A percentile compares a stretch with the other conserved stretches of the same genome.
phyloP scores from a whole-genome alignment of 2,888 invertebrate species.

The Minunthozetes semirufus region DNA sequence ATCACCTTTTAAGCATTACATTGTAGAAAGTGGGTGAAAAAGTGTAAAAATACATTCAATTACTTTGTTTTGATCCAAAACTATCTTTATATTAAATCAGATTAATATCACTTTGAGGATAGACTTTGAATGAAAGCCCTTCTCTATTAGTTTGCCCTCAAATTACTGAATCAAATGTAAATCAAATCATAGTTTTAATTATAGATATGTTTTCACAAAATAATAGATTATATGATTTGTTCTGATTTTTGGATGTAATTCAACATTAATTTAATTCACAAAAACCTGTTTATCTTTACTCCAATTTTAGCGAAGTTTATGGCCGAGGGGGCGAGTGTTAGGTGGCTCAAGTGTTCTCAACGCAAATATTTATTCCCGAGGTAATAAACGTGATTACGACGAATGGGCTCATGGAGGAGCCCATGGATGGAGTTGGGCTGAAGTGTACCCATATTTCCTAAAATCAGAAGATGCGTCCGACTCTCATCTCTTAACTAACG shows the following conservation, averaged over 20 bases:
- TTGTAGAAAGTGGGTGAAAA: no score
- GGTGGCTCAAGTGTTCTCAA: conserved; percentile 89
- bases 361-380: conserved; percentile 91
- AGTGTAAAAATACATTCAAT: no score
- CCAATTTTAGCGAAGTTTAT: conserved; percentile 35
- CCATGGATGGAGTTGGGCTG: conserved; percentile 76
- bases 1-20: no score
- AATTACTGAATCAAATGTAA: no score
- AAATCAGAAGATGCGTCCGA: conserved; percentile 49
- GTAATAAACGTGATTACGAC: conserved; percentile 77
- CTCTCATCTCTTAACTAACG: conserved; percentile 38
- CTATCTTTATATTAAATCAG: no score
- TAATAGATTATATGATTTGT: no score
- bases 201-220: no score
- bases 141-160: no score
- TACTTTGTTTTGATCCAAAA: no score
- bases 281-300: background rate
- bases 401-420: conserved; percentile 79
- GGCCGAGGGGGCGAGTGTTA: conserved; percentile 51
- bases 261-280: background rate
- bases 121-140: no score
- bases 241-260: background rate
- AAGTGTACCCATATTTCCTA: conserved; percentile 72
- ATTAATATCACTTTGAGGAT: no score
- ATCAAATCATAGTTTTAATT: no score